phyloP scores from a whole-genome alignment of 2,888 invertebrate genomes.

The Anthophora plumipes region DNA sequence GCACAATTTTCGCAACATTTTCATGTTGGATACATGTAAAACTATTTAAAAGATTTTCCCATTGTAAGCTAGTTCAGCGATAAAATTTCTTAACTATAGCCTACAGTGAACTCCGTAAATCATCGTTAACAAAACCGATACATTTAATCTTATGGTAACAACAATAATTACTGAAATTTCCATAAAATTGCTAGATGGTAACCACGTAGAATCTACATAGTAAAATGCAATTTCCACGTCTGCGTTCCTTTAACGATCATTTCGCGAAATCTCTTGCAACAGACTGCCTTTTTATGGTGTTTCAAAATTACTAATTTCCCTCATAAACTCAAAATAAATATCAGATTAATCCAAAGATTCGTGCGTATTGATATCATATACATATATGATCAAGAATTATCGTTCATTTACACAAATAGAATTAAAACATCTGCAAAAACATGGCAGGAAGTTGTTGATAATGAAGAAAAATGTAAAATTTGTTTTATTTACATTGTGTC shows the following conservation, averaged over 20 bases:
- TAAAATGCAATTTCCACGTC: background rate
- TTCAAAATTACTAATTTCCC: background rate
- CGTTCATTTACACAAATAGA: no score
- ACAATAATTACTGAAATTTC: background rate
- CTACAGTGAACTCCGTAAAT: background rate
- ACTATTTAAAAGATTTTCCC: background rate
- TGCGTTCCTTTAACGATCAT: background rate
- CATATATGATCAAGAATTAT: no score
- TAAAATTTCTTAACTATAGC: background rate
- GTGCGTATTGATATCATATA: no score
- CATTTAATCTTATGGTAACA: background rate
- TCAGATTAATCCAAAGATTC: background rate
- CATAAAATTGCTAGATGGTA: background rate
- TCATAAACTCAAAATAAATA: background rate
- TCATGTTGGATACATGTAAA: background rate
- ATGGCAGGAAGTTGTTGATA: no score
- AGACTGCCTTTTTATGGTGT: background rate
- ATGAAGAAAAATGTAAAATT: no score
- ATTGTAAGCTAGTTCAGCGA: background rate
- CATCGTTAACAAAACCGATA: conserved; percentile 17
- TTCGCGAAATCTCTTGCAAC: background rate
- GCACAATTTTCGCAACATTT: background rate
- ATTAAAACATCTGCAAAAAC: no score
- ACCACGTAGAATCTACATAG: background rate
- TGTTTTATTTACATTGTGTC: no score